Percentiles rank a stretch among this genome's conserved stretches.
phyloP scores from a whole-genome alignment of 2,888 invertebrate species.

The Lycophotia porphyrea region DNA sequence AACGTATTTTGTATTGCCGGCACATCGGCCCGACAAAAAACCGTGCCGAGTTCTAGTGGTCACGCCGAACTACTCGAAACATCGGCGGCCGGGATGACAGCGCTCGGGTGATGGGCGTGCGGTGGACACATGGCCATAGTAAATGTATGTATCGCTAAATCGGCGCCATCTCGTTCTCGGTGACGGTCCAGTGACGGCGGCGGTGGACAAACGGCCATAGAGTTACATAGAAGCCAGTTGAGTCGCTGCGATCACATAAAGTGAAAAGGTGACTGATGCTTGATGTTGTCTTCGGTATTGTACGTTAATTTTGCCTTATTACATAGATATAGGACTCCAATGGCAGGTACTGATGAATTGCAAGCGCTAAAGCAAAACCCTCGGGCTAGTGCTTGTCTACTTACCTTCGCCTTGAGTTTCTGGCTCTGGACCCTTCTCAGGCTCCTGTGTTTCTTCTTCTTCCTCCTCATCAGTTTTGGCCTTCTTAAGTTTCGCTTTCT shows the following conservation, averaged over 20 bases:
- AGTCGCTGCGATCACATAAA: too few species aligned
- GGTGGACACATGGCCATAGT: too few species aligned
- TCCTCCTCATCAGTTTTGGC: constrained; percentile 83
- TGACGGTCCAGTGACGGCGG: too few species aligned
- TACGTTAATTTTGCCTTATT: background rate
- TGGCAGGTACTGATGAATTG: background rate
- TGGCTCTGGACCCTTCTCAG: constrained; percentile 76
- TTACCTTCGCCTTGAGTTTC: constrained; percentile 82
- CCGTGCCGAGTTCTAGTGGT: too few species aligned
- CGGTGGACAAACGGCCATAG: too few species aligned
- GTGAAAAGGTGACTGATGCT: background rate
- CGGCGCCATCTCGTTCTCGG: too few species aligned
- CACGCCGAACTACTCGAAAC: too few species aligned
- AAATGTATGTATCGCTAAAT: too few species aligned
- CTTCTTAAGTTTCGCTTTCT: constrained; percentile 86
- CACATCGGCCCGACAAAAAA: too few species aligned
- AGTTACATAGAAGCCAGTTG: background rate
- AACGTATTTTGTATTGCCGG: too few species aligned
- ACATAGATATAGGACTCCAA: background rate
- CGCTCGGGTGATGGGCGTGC: too few species aligned
- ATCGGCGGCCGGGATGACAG: too few species aligned
- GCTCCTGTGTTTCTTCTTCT: constrained; percentile 84
- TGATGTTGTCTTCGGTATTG: background rate
- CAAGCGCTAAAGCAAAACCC: background rate
- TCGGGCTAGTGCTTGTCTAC: background rate